Evolutionary conservation across 2,113 vertebrate species (phyloP).

Genomic region (Sturnira hondurensis): DNA sequence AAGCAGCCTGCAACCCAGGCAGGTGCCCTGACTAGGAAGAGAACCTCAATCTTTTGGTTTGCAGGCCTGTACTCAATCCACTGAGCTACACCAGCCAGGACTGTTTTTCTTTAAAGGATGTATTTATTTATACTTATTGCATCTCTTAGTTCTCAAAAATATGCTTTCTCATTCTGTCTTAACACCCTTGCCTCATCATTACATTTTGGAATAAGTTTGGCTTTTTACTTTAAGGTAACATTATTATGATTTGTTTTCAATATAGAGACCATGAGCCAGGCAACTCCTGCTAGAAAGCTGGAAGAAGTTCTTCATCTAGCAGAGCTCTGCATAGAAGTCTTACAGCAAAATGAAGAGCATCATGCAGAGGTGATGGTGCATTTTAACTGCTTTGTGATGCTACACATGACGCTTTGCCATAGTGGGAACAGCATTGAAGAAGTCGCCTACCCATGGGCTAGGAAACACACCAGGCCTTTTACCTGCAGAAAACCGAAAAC

Average conservation of each 20-base stretch:
- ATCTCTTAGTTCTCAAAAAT: constrained; percentile 49
- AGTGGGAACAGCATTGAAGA: constrained; percentile 66
- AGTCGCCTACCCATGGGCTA: constrained; percentile 54
- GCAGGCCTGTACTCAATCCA: no score
- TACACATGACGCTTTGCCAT: background rate
- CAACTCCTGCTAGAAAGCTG: constrained; percentile 86
- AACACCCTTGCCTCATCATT: background rate
- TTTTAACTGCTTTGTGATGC: constrained; percentile 38
- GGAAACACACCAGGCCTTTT: constrained; percentile 69
- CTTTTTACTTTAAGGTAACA: constrained; percentile 61
- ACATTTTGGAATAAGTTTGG: background rate
- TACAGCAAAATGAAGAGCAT: constrained; percentile 98
- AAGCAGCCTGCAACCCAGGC: no score
- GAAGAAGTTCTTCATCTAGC: constrained; percentile 93
- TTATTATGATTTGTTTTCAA: constrained; percentile 49
- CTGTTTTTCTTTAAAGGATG: constrained; percentile 39
- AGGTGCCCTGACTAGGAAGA: no score
- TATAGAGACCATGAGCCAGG: constrained; percentile 85
- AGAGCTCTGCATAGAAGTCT: constrained; percentile 94
- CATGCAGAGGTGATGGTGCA: constrained; percentile 90
- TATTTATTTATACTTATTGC: constrained; percentile 32
- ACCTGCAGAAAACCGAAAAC: constrained; percentile 65
- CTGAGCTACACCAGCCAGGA: no score
- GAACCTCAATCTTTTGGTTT: no score
- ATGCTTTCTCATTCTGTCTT: constrained; percentile 1